These are phyloP conservation scores for Tetheella fluctuosa DNA, from an alignment of 2,888 invertebrate genomes.

Conservation along the genomic window DNA sequence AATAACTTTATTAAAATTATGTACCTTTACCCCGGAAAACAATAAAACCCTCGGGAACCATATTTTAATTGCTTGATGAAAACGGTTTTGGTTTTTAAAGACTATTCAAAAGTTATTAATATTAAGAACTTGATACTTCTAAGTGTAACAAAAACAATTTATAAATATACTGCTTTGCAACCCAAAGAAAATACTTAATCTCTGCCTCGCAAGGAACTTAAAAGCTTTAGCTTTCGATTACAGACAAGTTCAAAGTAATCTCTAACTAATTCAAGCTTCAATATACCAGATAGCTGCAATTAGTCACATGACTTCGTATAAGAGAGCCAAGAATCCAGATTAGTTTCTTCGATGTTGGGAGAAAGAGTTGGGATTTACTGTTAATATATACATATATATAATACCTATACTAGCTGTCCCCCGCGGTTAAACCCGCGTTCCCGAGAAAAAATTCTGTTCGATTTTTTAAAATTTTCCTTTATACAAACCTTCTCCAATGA, in stretches of 20 bases:
- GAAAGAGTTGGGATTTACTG: neutral
- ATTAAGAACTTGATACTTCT: neutral
- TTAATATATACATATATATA: too few relatives aligned
- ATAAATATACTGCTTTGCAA: neutral
- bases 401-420: too few relatives aligned
- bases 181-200: neutral
- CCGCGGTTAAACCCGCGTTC: too few relatives aligned
- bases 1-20: too few relatives aligned
- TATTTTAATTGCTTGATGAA: too few relatives aligned
- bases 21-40: too few relatives aligned
- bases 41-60: too few relatives aligned
- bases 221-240: neutral
- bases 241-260: slow-evolving; percentile 4
- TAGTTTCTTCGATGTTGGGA: neutral
- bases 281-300: neutral
- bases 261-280: slow-evolving; percentile 12
- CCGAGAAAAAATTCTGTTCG: too few relatives aligned
- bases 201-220: neutral
- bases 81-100: too few relatives aligned
- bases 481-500: too few relatives aligned
- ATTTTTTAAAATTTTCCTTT: too few relatives aligned
- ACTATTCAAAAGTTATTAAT: too few relatives aligned
- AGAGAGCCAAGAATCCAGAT: neutral
- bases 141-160: neutral
- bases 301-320: slow-evolving; percentile 8